Evolutionary conservation across 2,113 vertebrate genomes (phyloP).

Genomic region (Apaloderma vittatum): DNA sequence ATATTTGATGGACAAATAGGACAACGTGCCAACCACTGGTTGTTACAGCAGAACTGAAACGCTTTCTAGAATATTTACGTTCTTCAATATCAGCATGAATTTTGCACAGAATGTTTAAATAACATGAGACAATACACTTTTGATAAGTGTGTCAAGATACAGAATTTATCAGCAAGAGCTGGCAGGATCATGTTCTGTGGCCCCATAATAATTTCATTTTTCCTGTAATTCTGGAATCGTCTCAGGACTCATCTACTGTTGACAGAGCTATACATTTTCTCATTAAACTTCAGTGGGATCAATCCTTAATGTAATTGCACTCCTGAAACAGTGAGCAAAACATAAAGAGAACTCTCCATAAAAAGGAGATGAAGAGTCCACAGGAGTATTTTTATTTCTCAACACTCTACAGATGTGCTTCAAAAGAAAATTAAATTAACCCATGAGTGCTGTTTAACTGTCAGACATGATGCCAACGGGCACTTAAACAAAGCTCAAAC

Average conservation of each 20-base stretch:
- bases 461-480: neutral
- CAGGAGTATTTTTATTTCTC: constrained; percentile 6
- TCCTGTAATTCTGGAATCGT: neutral
- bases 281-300: constrained; percentile 4
- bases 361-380: constrained; percentile 9
- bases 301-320: neutral
- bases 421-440: constrained; percentile 18
- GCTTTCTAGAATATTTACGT: neutral
- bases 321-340: neutral
- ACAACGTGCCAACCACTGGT: neutral
- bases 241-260: neutral
- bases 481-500: neutral
- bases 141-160: neutral
- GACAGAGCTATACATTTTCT: neutral
- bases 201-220: neutral
- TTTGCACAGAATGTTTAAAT: neutral
- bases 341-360: neutral
- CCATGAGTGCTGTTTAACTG: neutral
- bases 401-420: neutral
- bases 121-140: accelerated
- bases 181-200: neutral
- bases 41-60: neutral
- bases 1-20: accelerated
- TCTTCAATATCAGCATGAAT: neutral
- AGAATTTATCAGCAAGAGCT: neutral